Percentiles rank a stretch among this genome's conserved stretches.
phyloP scores from a whole-genome alignment of 2,888 invertebrate genomes.

The Heliconius erato region DNA sequence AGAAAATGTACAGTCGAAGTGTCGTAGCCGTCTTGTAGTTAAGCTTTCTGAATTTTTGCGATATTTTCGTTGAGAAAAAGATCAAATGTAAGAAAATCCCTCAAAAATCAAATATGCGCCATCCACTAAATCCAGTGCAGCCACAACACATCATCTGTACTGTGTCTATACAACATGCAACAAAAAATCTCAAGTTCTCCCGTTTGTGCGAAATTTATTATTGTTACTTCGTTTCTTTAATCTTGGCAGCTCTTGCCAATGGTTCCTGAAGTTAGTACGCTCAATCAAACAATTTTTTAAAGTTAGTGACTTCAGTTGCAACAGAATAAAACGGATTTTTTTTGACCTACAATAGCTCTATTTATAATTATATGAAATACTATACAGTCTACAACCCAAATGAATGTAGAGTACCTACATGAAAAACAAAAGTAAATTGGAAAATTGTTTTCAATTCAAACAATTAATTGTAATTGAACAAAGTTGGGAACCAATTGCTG shows the following conservation, averaged over 20 bases:
- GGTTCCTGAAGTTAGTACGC: neutral
- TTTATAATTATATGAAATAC: conserved; percentile 7
- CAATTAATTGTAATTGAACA: conserved; percentile 59
- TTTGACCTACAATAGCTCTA: neutral
- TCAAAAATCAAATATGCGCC: too few species aligned
- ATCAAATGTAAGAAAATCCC: too few species aligned
- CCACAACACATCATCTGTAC: too few species aligned
- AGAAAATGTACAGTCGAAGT: too few species aligned
- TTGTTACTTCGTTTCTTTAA: neutral
- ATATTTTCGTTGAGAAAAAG: too few species aligned
- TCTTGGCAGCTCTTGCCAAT: neutral
- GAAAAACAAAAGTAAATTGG: conserved; percentile 60
- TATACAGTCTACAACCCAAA: conserved; percentile 22
- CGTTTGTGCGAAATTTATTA: neutral
- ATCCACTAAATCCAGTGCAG: too few species aligned
- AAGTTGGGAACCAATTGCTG: conserved; percentile 50
- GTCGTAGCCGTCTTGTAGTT: too few species aligned
- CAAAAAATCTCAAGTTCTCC: neutral
- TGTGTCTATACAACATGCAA: neutral
- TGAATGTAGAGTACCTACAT: conserved; percentile 21
- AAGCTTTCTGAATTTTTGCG: too few species aligned
- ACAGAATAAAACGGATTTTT: neutral
- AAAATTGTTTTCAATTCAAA: conserved; percentile 65
- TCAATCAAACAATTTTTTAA: too few species aligned
- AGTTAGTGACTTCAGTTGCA: too few species aligned